phyloP scores from a whole-genome alignment of 2,888 invertebrate species.

The Monopis laevigella region DNA sequence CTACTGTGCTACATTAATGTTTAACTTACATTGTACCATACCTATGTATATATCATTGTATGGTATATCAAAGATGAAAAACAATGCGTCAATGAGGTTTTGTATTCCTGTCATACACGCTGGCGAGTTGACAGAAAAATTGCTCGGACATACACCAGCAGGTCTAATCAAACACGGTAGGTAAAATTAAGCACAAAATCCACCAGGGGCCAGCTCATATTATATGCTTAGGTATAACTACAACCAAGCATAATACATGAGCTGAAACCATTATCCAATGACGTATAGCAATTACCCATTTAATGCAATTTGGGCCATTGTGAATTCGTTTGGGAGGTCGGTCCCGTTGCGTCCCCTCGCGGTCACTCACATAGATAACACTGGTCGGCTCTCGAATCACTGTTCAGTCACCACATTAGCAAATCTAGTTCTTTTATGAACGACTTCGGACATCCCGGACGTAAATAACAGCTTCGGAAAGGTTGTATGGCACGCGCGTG shows the following conservation, averaged over 20 bases:
- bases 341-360: no score
- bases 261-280: conserved; percentile 65
- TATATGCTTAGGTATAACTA: not conserved
- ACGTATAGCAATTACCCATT: conserved; percentile 66
- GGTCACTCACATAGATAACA: conserved; percentile 59
- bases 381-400: conserved; percentile 24
- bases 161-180: not conserved
- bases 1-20: no score
- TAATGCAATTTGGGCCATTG: conserved; percentile 64
- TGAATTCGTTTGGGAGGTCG: conserved; percentile 53
- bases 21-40: no score
- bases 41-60: not conserved
- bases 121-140: not conserved
- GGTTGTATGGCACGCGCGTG: conserved; percentile 49
- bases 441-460: conserved; percentile 49
- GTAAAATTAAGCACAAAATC: conserved; percentile 45
- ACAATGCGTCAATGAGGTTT: no score
- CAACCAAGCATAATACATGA: conserved; percentile 27
- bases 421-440: conserved; percentile 18
- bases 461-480: conserved; percentile 30
- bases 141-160: not conserved
- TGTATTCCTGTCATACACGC: no score
- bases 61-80: not conserved
- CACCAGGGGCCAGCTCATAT: conserved; percentile 40
- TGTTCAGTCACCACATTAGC: conserved; percentile 3